Base-by-base conservation (phyloP, 1,140 invertebrate genomes). In the Brachionus rubens region DNA sequence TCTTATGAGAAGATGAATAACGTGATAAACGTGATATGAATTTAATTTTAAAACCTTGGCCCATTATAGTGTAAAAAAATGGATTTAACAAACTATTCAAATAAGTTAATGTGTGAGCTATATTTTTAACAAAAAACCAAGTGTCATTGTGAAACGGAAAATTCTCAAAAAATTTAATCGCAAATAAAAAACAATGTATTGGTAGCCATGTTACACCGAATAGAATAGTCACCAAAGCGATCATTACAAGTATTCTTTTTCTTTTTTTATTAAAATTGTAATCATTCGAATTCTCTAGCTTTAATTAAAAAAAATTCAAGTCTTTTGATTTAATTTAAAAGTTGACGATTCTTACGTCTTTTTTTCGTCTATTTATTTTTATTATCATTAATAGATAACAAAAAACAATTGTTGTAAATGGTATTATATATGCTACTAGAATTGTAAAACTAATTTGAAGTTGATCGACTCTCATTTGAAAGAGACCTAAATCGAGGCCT, bases 11-110 rank as follows among this genome's bases (percentile, higher is more conserved):
- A 46, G 14, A 14, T 6, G 59, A 65, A 21, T 65, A 41, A 43
- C 40, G 41, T 10, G 36, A 43, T 24, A 43, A 43, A 24, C 41
- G 26, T 24, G 41, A 24, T 12, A 40, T 50, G 9, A 48, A 48
- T 3, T 24, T 48, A 14, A 50, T 33, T 21, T 33, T 48, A 50
- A 72, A 72, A 19, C 19, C 41, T 9, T 40, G 40, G 6, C 43
- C n/a, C n/a, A 72, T 72, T n/a, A 72, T 72, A 6, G 43, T 72
- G 21, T 72, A 72, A 50, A 72, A 48, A 54, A 72, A 72, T 12
- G 68, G 68, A 41, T 72, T 72, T 14, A 72, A 19, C 46, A 72
- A 33, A 16, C 68, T 72, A 40, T 48, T 72, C 24, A 72, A 50
- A 54, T 72, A 72, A 16, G 68, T 72, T 0, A 72, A 19, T 12